Evolutionary conservation across 2,797 vertebrate species (phyloP), one percentile per base, ranked within the genome.

Genomic region (Hemitrygon akajei): DNA sequence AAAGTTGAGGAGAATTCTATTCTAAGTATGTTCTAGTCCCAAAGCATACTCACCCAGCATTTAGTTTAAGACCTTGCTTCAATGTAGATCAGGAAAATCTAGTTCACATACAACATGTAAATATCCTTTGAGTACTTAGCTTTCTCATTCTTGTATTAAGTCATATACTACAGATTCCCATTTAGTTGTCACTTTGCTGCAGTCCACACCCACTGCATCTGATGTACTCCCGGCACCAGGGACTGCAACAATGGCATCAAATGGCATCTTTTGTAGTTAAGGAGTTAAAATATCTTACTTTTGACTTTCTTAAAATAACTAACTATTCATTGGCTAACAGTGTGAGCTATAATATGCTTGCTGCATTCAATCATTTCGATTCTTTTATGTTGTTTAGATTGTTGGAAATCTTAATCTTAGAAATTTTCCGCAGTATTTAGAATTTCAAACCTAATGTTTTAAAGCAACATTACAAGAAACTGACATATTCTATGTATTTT

Each of bases 231-330:
- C 56, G 40, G 40, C 66, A 92, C 71, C 27, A 60, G 66, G 34
- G 66, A 47, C 69, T 18, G 89, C 25, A 66, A 60, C 89, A 71
- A 56, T 37, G 40, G 47, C 11, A 27, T 76, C 91, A 75, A 76
- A 76, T n/a, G 69, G 25, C 71, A 76, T 9, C 91, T 92, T 92
- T 92, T 37, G 89, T 25, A 73, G 25, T 12, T n/a, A 92, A 75
- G 69, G 91, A 75, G 91, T 93, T 92, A 92, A 92, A 73, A 75
- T 30, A 10, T 56, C 89, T 92, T 37, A 66, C 22, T 30, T 56
- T 92, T 76, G 69, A 56, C 71, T 40, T 56, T 58, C 47, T 75
- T 56, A 27, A 93, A 93, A 75, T 56, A 66, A 75, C 22, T 27
- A 75, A 76, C 71, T 75, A 75, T 93, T 93, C 6, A 76, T 58